Conservation (phyloP, 2,888 invertebrate species). For the Drosophila pegasa region DNA sequence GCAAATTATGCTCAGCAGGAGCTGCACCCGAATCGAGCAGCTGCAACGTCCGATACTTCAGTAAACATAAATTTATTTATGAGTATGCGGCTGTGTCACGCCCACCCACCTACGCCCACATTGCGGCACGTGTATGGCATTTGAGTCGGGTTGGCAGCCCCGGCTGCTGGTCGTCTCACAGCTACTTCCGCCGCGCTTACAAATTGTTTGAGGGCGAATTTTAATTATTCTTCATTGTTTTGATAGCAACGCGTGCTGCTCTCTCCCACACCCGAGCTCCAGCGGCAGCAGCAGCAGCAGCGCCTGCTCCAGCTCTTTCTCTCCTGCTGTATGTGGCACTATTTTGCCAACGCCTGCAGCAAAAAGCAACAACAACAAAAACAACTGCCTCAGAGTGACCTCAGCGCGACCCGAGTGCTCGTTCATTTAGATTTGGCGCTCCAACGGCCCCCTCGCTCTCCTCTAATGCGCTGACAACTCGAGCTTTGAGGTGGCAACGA, state of each 20-base stretch:
- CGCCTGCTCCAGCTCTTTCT: background rate
- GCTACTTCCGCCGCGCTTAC: conserved; percentile 67
- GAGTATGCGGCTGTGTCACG: conserved; percentile 63
- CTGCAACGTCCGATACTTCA: conserved; percentile 61
- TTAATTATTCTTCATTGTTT: conserved; percentile 82
- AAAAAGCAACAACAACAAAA: conserved; percentile 23
- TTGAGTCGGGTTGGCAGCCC: conserved; percentile 18
- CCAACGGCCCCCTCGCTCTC: background rate
- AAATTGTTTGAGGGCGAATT: conserved; percentile 81
- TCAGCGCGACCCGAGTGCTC: conserved; percentile 36
- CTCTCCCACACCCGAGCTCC: background rate
- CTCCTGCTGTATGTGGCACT: conserved; percentile 10
- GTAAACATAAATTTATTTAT: conserved; percentile 77
- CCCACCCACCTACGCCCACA: conserved; percentile 5
- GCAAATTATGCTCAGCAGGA: conserved; percentile 55
- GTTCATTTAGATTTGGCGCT: conserved; percentile 42
- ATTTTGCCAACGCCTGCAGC: conserved; percentile 26
- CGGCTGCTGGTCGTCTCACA: conserved; percentile 34
- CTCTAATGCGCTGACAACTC: conserved; percentile 27
- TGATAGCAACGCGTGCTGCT: conserved; percentile 68
- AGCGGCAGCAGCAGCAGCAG: too few species aligned
- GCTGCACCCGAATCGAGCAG: conserved; percentile 22
- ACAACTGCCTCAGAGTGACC: conserved; percentile 24
- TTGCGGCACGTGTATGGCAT: background rate
- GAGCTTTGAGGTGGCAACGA: conserved; percentile 27